Evolutionary conservation across 2,797 vertebrate genomes (phyloP).

Genomic region (Lithobates sylvaticus): DNA sequence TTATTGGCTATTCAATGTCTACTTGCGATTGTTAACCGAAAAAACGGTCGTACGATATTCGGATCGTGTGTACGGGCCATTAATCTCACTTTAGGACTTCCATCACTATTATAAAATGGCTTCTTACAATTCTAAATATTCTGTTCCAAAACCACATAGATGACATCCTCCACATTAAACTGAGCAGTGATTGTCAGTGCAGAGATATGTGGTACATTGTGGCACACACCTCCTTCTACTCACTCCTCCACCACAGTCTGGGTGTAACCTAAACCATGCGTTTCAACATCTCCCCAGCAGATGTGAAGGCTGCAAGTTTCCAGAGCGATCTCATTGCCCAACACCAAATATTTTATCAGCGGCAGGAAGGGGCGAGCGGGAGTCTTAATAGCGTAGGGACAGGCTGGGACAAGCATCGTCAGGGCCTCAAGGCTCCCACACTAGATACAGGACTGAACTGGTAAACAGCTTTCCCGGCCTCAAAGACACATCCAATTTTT

Average conservation of each 20-base stretch:
- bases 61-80: no score
- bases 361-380: neutral
- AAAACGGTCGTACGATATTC: no score
- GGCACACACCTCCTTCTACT: neutral
- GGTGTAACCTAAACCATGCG: neutral
- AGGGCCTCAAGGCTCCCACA: neutral
- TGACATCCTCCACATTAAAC: no score
- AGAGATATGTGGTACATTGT: no score
- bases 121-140: no score
- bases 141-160: no score
- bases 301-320: neutral
- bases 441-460: neutral
- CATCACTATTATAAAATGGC: no score
- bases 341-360: neutral
- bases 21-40: no score
- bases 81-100: no score
- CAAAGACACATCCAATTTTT: no score
- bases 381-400: neutral
- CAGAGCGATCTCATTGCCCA: neutral
- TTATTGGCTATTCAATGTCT: no score
- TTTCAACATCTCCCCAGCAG: constrained; percentile 12
- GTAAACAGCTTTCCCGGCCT: neutral
- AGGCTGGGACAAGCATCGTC: neutral
- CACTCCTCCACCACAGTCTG: neutral
- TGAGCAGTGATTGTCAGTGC: neutral